phyloP scores from a whole-genome alignment of 2,113 vertebrate species.

The Sinocyclocheilus anshuiensis region DNA sequence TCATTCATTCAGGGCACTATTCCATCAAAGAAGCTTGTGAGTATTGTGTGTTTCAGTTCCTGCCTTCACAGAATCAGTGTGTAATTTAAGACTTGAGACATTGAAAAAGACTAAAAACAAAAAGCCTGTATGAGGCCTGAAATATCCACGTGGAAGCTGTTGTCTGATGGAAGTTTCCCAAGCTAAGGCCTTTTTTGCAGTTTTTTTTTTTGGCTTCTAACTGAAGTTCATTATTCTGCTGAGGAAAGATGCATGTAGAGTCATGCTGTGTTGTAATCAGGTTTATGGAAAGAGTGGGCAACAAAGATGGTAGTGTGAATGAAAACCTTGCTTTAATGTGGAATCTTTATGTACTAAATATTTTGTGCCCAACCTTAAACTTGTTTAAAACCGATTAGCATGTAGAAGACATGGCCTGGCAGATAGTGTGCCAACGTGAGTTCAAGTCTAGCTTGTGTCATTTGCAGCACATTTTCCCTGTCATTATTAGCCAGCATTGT shows the following conservation, averaged over 20 bases:
- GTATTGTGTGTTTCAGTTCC: constrained; percentile 64
- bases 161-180: neutral
- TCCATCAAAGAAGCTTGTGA: constrained; percentile 77
- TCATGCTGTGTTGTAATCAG: neutral
- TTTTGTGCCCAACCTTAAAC: neutral
- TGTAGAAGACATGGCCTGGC: neutral
- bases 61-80: neutral
- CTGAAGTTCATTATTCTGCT: neutral
- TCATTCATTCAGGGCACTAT: constrained; percentile 73
- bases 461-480: neutral
- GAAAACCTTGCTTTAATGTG: neutral
- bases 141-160: neutral
- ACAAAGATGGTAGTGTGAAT: no score
- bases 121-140: no score
- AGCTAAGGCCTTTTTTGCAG: neutral
- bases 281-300: neutral
- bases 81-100: constrained; percentile 13
- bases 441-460: neutral
- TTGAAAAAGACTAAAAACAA: neutral
- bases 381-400: neutral
- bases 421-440: neutral
- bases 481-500: neutral
- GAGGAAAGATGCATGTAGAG: neutral
- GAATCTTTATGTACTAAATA: neutral
- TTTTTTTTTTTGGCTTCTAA: neutral